Percentiles rank a stretch among this genome's conserved stretches.
phyloP scores from a whole-genome alignment of 2,797 vertebrate genomes.

The Macropus fuliginosus region DNA sequence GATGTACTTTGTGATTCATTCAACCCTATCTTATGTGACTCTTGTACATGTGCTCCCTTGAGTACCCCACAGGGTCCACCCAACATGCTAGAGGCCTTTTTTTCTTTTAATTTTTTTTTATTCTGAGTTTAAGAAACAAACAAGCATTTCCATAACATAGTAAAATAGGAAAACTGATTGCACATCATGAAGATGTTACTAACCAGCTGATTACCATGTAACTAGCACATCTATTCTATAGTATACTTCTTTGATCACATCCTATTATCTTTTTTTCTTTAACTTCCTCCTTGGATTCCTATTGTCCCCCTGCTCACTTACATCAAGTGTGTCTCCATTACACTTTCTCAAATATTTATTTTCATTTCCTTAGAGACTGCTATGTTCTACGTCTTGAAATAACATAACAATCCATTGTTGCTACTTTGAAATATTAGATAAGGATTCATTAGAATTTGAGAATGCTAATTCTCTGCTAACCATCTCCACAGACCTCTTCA shows the following conservation, averaged over 20 bases:
- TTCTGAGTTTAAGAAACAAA: neutral
- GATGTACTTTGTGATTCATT: neutral
- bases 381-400: neutral
- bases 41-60: neutral
- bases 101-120: neutral
- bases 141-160: neutral
- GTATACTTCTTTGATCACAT: neutral
- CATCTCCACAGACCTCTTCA: neutral
- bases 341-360: neutral
- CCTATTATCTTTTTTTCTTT: neutral
- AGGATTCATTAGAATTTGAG: neutral
- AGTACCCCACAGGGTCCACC: neutral
- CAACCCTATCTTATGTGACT: no score
- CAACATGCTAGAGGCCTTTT: neutral
- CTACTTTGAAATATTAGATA: neutral
- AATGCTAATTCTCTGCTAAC: slow-evolving; percentile 14
- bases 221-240: neutral
- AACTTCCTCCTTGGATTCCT: neutral
- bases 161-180: neutral
- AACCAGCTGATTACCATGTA: neutral
- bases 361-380: neutral
- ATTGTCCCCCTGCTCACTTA: neutral
- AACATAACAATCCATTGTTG: neutral
- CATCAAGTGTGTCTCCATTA: neutral
- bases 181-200: neutral